Evolutionary conservation across 2,113 vertebrate genomes (phyloP).

Genomic region (Petromus typicus): DNA sequence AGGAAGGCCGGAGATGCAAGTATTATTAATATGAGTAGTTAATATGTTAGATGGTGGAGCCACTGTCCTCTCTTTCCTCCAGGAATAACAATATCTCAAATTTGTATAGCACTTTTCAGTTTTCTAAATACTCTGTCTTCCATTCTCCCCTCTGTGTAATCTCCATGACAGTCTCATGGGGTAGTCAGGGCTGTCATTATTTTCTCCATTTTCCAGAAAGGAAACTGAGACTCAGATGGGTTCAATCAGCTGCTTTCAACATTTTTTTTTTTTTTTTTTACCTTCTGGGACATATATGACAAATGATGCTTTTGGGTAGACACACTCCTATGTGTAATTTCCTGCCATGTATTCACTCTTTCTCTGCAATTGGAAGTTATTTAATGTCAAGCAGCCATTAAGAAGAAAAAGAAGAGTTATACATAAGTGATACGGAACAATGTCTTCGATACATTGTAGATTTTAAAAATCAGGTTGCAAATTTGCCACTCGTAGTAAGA

Average conservation of each 20-base stretch:
- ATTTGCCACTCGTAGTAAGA: constrained; percentile 13
- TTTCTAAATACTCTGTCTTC: background rate
- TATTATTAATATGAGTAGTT: background rate
- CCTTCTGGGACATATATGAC: background rate
- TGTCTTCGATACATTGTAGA: background rate
- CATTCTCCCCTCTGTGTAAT: background rate
- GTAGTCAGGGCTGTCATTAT: background rate
- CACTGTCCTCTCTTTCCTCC: background rate
- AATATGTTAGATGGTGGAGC: background rate
- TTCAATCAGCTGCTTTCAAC: constrained; percentile 2
- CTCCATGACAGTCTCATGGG: background rate
- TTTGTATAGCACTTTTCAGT: background rate
- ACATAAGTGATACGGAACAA: background rate
- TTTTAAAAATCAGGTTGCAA: background rate
- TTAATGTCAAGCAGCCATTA: background rate
- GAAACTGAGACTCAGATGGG: constrained; percentile 45
- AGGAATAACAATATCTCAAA: background rate
- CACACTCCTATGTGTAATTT: background rate
- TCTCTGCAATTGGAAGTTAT: background rate
- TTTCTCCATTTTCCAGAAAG: constrained; percentile 23
- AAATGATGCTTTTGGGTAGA: constrained; percentile 21
- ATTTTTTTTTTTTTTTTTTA: constrained; percentile 20
- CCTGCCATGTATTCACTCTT: background rate
- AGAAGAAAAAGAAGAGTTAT: background rate
- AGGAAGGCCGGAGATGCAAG: background rate